Evolutionary conservation across 2,113 vertebrate species (phyloP).

Genomic region (Anoura caudifer): DNA sequence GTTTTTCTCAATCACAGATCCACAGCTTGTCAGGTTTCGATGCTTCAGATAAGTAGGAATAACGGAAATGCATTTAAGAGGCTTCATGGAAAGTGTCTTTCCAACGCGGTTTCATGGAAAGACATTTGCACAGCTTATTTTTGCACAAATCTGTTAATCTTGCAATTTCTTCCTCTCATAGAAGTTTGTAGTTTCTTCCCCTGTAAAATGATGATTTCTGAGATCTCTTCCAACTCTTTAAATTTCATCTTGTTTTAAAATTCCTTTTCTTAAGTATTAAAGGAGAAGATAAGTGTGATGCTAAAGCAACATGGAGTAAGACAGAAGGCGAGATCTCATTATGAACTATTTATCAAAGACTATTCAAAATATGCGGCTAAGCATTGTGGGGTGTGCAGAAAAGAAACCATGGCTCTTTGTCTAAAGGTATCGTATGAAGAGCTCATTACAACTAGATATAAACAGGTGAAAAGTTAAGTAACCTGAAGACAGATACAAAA

Average conservation of each 20-base stretch:
- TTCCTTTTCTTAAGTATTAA: background rate
- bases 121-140: conserved; percentile 46
- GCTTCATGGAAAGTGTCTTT: background rate
- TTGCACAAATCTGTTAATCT: conserved; percentile 36
- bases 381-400: background rate
- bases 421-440: background rate
- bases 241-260: background rate
- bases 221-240: background rate
- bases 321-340: background rate
- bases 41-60: background rate
- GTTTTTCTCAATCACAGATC: background rate
- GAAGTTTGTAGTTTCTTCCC: background rate
- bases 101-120: background rate
- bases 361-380: background rate
- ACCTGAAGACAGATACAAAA: background rate
- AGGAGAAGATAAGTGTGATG: background rate
- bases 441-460: background rate
- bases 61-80: background rate
- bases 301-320: background rate
- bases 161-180: background rate
- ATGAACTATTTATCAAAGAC: background rate
- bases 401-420: background rate
- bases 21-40: background rate
- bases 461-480: background rate
- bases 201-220: background rate